Evolutionary conservation across 2,113 vertebrate genomes (phyloP), one percentile per base, ranked within the genome.

Genomic region (Hassar affinis): DNA sequence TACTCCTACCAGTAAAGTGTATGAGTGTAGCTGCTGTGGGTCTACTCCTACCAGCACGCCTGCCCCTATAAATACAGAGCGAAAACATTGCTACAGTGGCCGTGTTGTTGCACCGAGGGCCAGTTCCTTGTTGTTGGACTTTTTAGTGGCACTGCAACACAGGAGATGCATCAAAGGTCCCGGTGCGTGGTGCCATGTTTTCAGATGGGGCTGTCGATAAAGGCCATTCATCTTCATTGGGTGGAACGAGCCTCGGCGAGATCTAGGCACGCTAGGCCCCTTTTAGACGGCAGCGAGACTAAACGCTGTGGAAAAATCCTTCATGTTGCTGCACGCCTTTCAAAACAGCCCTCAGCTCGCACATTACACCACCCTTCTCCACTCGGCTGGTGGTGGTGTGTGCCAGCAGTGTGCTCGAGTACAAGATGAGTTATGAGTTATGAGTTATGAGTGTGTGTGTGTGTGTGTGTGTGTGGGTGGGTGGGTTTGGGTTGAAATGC

Each of bases 191-290:
- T 88, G 85, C 86, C 85, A 89, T 90, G 88, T 89, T 89, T 87
- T 87, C 75, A 88, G 90, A 91, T 91, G 84, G 51, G 56, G 30
- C 61, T 77, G 59, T 25, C 78, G 90, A 91, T 91, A 89, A 86
- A 56, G 35, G 30, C 78, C 85, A 91, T 91, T 91, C 88, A 89
- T 87, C 83, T 88, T 86, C 89, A 91, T 85, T 76, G 89, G 81
- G 85, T 87, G 89, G 89, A 91, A 91, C 89, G 88, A 89, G 86
- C 83, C 86, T 86, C 78, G 49, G 78, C 85, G 87, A 81, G 87
- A 90, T 89, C 85, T 78, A 88, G 84, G 89, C 90, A 91, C 89
- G 90, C 86, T 89, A 91, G 82, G 81, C 52, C 80, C 83, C 87
- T 87, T 89, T 69, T 87, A 88, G 79, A 81, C 71, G 49, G 84